Conservation (phyloP, 1,140 invertebrate species). For the Archivesica marissinica region DNA sequence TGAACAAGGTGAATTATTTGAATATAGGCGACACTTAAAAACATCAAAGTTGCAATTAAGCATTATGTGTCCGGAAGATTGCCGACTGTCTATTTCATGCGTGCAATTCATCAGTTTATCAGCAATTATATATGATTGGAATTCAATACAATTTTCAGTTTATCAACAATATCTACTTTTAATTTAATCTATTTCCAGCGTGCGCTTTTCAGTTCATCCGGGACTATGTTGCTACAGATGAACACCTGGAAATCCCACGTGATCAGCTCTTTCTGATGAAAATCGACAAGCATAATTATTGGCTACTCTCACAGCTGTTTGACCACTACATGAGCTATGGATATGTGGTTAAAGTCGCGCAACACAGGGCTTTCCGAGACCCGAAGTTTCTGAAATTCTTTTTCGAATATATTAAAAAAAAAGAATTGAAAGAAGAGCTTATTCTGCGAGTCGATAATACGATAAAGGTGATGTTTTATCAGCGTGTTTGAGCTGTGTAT, state of each 20-base stretch:
- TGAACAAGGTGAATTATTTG: too few relatives aligned
- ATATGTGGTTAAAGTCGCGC: constrained; percentile 19
- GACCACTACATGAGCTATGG: constrained; percentile 35
- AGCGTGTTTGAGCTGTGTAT: too few relatives aligned
- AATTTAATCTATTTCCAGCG: constrained; percentile 1
- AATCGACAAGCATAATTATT: constrained; percentile 7
- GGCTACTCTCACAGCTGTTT: constrained; percentile 14
- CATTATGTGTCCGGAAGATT: too few relatives aligned
- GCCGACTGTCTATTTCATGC: too few relatives aligned
- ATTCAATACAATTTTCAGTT: too few relatives aligned
- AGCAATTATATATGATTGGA: too few relatives aligned
- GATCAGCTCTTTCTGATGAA: constrained; percentile 51
- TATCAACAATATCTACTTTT: too few relatives aligned
- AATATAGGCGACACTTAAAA: too few relatives aligned
- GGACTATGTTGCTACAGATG: constrained; percentile 32
- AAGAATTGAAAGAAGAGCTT: neutral
- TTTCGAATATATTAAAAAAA: constrained; percentile 22
- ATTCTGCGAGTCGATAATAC: constrained; percentile 9
- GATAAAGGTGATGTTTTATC: neutral
- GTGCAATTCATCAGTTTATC: too few relatives aligned
- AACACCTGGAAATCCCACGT: neutral
- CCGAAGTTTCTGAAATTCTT: constrained; percentile 26
- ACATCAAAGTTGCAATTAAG: too few relatives aligned
- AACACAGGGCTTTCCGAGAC: constrained; percentile 39
- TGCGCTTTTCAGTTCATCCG: constrained; percentile 35